Evolutionary conservation across 2,888 invertebrate species (phyloP).

Genomic region (Trachelus troglodyta): DNA sequence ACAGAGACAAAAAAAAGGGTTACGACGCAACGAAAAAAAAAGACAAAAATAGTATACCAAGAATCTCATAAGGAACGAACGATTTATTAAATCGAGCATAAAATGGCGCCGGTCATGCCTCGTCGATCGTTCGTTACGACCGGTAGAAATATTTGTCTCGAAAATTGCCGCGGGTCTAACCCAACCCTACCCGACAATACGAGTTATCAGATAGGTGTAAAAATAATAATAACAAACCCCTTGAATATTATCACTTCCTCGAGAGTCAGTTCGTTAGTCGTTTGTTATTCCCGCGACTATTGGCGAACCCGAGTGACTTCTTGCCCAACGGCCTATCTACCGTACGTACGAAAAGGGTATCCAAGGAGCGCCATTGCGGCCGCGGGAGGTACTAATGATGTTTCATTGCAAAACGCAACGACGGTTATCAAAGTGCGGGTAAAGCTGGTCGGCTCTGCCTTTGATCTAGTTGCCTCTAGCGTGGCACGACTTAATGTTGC

Average conservation of each 20-base stretch:
- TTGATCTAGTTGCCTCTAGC: conserved; percentile 11
- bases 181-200: no score
- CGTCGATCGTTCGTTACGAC: no score
- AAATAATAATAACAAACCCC: background rate
- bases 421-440: background rate
- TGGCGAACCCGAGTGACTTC: background rate
- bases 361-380: background rate
- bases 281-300: background rate
- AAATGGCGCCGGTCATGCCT: no score
- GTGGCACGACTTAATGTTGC: conserved; percentile 1
- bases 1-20: background rate
- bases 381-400: background rate
- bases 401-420: background rate
- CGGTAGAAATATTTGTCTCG: no score
- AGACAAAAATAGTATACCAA: background rate
- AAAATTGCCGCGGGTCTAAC: no score
- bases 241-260: background rate
- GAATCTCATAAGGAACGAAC: background rate
- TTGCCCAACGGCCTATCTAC: background rate
- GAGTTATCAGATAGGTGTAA: background rate
- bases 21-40: background rate
- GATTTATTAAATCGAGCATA: no score
- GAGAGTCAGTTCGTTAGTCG: background rate
- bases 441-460: conserved; percentile 10
- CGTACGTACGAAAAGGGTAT: background rate